Evolutionary conservation across 2,113 vertebrate genomes (phyloP).

Genomic region (Aegithalos caudatus): DNA sequence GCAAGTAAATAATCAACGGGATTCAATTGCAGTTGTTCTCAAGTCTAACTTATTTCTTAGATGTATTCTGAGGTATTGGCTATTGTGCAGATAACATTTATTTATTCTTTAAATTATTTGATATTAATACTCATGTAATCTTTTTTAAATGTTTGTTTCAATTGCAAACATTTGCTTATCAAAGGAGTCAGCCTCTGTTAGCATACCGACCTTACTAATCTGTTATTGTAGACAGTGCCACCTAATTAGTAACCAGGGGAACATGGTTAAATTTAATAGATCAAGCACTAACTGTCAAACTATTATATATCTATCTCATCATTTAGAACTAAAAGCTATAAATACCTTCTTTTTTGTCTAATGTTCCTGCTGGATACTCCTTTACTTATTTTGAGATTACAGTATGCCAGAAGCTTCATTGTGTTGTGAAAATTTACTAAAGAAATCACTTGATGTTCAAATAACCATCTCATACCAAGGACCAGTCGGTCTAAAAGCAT

Average conservation of each 20-base stretch:
- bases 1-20: neutral
- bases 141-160: neutral
- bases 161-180: neutral
- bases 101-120: neutral
- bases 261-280: neutral
- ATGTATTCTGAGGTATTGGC: neutral
- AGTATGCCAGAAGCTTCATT: neutral
- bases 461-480: neutral
- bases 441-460: neutral
- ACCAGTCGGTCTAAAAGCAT: neutral
- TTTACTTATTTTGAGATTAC: neutral
- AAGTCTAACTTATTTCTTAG: neutral
- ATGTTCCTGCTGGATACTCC: neutral
- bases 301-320: neutral
- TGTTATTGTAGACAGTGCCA: neutral
- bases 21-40: neutral
- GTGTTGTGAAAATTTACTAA: neutral
- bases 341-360: neutral
- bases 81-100: neutral
- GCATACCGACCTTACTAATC: neutral
- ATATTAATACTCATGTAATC: neutral
- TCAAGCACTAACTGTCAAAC: neutral
- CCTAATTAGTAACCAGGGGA: neutral
- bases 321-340: neutral
- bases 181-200: neutral